A percentile compares a stretch with the other conserved stretches of the same genome.
phyloP scores from a whole-genome alignment of 2,888 invertebrate genomes.

The Busseola fusca region DNA sequence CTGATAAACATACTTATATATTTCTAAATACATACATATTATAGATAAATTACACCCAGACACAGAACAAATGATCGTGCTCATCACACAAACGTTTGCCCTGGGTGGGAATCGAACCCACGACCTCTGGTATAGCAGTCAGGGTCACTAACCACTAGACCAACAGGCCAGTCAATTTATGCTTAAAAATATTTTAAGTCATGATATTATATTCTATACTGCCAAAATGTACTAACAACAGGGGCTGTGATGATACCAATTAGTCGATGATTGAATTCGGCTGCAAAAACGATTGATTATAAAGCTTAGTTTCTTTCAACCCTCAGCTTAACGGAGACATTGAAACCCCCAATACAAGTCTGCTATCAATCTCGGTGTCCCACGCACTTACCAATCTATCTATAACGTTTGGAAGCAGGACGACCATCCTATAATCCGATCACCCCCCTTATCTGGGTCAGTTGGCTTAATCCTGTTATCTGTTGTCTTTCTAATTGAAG shows the following conservation, averaged over 20 bases:
- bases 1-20: too few species aligned
- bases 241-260: neutral
- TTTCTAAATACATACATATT: too few species aligned
- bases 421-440: conserved; percentile 21
- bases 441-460: conserved; percentile 43
- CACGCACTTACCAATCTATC: conserved; percentile 24
- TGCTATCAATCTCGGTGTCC: conserved; percentile 41
- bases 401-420: conserved; percentile 35
- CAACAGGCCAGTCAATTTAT: too few species aligned
- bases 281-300: neutral
- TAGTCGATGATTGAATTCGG: neutral
- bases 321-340: conserved; percentile 20
- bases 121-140: too few species aligned
- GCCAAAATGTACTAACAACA: neutral
- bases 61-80: too few species aligned
- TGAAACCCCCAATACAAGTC: conserved; percentile 30
- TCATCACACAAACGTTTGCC: too few species aligned
- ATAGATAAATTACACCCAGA: too few species aligned
- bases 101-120: too few species aligned
- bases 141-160: too few species aligned
- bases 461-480: conserved; percentile 47
- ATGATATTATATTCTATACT: neutral
- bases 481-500: conserved; percentile 45
- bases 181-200: neutral
- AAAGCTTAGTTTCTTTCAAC: conserved; percentile 4